Evolutionary conservation across 1,140 invertebrate genomes (phyloP), one percentile per base, ranked within the genome.

Genomic region (Planococcus citri): DNA sequence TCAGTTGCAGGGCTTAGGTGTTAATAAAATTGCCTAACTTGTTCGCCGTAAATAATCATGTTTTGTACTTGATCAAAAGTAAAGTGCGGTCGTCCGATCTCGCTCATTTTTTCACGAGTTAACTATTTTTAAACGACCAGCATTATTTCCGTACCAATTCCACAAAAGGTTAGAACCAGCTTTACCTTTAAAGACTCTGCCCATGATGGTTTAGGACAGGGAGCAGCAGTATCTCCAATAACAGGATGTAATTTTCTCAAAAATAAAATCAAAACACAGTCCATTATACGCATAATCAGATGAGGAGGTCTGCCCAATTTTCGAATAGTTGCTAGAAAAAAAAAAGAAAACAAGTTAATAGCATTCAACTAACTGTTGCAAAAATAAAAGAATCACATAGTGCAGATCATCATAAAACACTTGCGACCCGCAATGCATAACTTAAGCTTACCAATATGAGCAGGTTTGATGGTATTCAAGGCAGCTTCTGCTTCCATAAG

Each of bases 241-340:
- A 92, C 84, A 0, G 90, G 83, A 77, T 94, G 87, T 61, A 94
- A 80, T 80, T 88, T 90, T 73, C 91, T 83, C 81, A 95, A 92
- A 77, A 97, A 97, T 2, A 98, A 79, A 71, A 98, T 90, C 61
- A 97, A 78, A 0, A 97, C 94, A 76, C 91, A 94, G 76, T 97
- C 95, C 95, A 98, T 97, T 73, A 98, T 97, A 73, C 94, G 84
- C 94, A 97, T 97, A 74, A 98, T 97, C 0, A 98, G 81, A 81
- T 97, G 94, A 4, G 95, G 95, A 0, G 95, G 95, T 74, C 94
- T 83, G 12, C 93, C 94, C 27, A 98, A 79, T 80, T 97, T 97
- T 73, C 95, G 83, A 0, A 97, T 94, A 14, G 94, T 97, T 10
- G 95, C 93, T 71, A 71, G 68, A 51, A 51, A 9, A 27, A 6